Percentiles rank a stretch among this genome's conserved stretches.
Evolutionary conservation across 2,797 vertebrate genomes (phyloP).

Genomic region (Mallotus villosus): DNA sequence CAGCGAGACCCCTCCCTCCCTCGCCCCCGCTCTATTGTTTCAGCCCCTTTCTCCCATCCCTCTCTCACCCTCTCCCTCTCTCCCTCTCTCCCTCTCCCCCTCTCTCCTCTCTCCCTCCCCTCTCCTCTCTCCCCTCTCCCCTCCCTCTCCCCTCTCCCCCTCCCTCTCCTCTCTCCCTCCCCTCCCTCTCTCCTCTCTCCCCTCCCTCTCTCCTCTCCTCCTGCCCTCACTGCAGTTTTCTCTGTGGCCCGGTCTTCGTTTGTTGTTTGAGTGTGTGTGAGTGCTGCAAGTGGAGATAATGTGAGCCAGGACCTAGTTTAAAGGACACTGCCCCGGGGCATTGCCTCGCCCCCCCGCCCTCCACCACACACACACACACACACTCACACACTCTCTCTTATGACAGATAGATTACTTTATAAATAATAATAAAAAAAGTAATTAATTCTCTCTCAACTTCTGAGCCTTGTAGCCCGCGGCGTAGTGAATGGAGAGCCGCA

Average conservation of each 20-base stretch:
- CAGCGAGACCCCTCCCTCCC: background rate
- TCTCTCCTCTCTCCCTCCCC: slow-evolving; percentile 57
- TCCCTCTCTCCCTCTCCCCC: slow-evolving; percentile 20
- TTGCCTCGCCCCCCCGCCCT: background rate
- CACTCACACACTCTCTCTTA: slow-evolving; percentile 8
- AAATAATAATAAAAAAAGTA: slow-evolving; percentile 96
- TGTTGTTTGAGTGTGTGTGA: slow-evolving; percentile 33
- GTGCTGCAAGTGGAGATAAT: slow-evolving; percentile 59
- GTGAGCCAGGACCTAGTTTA: slow-evolving; percentile 56
- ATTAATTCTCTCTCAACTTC: slow-evolving; percentile 97
- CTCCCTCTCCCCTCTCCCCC: slow-evolving; percentile 27
- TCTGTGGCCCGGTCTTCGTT: slow-evolving; percentile 61
- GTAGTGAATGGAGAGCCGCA: slow-evolving; percentile 82
- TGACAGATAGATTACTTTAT: slow-evolving; percentile 85
- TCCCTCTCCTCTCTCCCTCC: slow-evolving; percentile 24
- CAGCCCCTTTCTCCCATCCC: slow-evolving; percentile 19
- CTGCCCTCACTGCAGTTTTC: slow-evolving; percentile 36
- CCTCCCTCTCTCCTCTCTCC: slow-evolving; percentile 32
- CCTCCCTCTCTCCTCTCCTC: slow-evolving; percentile 24
- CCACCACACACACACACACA: background rate
- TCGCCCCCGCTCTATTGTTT: slow-evolving; percentile 29
- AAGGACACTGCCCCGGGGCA: slow-evolving; percentile 54
- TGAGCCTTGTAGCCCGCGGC: slow-evolving; percentile 88
- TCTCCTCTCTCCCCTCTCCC: slow-evolving; percentile 29
- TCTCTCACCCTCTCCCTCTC: slow-evolving; percentile 17